Evolutionary conservation across 2,888 invertebrate genomes (phyloP), one percentile per base, ranked within the genome.

Genomic region (Chironomus riparius): DNA sequence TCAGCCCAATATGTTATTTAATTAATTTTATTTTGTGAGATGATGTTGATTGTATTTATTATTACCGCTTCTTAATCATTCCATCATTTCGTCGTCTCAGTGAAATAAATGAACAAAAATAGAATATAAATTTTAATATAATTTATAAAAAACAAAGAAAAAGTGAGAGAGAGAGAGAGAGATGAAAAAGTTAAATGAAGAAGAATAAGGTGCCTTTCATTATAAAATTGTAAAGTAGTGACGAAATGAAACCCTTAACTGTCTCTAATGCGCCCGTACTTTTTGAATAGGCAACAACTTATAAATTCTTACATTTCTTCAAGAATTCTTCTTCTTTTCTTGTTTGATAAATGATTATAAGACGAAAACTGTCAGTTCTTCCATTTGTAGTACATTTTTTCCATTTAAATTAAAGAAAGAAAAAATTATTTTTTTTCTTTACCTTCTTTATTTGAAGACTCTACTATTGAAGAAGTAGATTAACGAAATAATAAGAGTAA

Each of bases 321-420:
- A 65, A 65, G 65, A 18, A 21, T 24, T 7, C 22, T 65, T 65
- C 50, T n/a, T 47, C 24, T 24, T 50, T 21, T 70, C 18, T 10
- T 38, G 10, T 62, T 72, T 72, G 72, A 72, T 72, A 72, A 72
- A 72, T 72, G 62, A 47, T 24, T 62, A 50, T 28, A 50, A 24
- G 47, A 72, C 21, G 15, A 72, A 72, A 72, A 61, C 62, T 72
- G 72, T 72, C 72, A 72, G 72, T 61, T 72, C 72, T 72, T 72
- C 72, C 72, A 72, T 72, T 72, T 72, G 72, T 72, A 72, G 50
- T 48, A 71, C 62, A 72, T 12, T 72, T 21, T 21, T 24, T 12
- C 65, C 21, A 24, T 65, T 24, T 13, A 65, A 13, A 4, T 10
- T 21, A 0, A 24, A 21, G 12, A 13, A 24, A 65, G 12, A 24